Evolutionary conservation across 2,797 vertebrate genomes (phyloP).

Genomic region (Acrossocheilus fasciatus): DNA sequence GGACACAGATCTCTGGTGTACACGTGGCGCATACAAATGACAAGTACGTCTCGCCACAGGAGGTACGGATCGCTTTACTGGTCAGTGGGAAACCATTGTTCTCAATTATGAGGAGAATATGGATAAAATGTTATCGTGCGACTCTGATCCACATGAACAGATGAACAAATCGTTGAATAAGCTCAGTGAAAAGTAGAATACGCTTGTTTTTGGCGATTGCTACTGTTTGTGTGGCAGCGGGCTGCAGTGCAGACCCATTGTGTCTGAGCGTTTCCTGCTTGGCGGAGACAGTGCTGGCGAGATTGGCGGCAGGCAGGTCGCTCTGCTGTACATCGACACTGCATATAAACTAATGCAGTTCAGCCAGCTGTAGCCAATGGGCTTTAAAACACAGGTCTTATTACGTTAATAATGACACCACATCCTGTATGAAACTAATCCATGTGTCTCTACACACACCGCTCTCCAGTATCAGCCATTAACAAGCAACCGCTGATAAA

Average conservation of each 20-base stretch:
- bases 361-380: conserved; percentile 13
- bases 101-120: not conserved
- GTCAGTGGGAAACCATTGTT: not conserved
- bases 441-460: conserved; percentile 36
- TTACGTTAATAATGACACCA: conserved; percentile 29
- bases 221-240: not conserved
- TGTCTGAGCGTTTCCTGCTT: conserved; percentile 20
- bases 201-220: not conserved
- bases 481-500: conserved; percentile 24
- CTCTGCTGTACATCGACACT: not conserved
- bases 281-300: not conserved
- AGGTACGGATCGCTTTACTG: conserved; percentile 17
- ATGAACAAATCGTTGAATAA: not conserved
- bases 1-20: conserved; percentile 55
- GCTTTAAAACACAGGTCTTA: conserved; percentile 22
- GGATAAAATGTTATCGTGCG: not conserved
- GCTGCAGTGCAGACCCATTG: conserved; percentile 14
- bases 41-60: conserved; percentile 49
- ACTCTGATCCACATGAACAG: not conserved
- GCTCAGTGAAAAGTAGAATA: not conserved
- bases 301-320: not conserved
- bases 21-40: conserved; percentile 66
- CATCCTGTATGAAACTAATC: conserved; percentile 45
- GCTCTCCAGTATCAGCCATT: conserved; percentile 35
- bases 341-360: conserved; percentile 21